Base-by-base conservation (phyloP, 2,888 invertebrate species). In the Protophormia terraenovae region DNA sequence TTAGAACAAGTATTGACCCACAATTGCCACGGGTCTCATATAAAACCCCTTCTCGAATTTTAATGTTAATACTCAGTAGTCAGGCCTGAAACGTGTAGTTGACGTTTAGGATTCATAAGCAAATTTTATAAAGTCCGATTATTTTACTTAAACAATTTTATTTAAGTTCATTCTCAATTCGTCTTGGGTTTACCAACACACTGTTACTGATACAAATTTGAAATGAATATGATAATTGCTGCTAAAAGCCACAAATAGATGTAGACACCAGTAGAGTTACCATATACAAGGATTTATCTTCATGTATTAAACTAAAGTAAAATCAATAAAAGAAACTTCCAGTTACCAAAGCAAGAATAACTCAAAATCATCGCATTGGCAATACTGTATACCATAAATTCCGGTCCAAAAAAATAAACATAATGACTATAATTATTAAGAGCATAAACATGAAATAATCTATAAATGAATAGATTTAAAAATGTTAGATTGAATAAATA, bases 171-270 rank as follows among this genome's bases (percentile, higher is more conserved):
- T 79, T 79, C 32, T 66, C 22, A 80, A 66, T 64, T 19, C 6
- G 35, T 35, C 64, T 27, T 14, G 0, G 2, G 10, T 7, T 24
- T 50, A 22, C 1, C 8, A 24, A 19, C 19, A 38, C 1, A 22
- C n/a, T 62, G 50, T 38, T 6, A 14, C 35, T 38, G 10, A 16
- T 38, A 60, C 35, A 89, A 88, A 89, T 90, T 88, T 88, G 88
- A 89, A 90, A 89, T 90, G 88, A 89, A 90, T 88, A 88, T 88
- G 89, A 91, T 91, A 91, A 91, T 91, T 90, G 90, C 89, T 89
- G 88, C 89, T 88, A 89, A 89, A 84, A 89, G 88, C 89, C 90
- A 88, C 90, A 91, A 89, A 89, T 38, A 24, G 38, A 88, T 75
- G 47, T 66, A 47, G 27, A 77, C 53, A 77, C 75, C n/a, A 38